A percentile compares a stretch with the other conserved stretches of the same genome.
Conservation (phyloP, 2,888 invertebrate species). For the Oscheius sp. region DNA sequence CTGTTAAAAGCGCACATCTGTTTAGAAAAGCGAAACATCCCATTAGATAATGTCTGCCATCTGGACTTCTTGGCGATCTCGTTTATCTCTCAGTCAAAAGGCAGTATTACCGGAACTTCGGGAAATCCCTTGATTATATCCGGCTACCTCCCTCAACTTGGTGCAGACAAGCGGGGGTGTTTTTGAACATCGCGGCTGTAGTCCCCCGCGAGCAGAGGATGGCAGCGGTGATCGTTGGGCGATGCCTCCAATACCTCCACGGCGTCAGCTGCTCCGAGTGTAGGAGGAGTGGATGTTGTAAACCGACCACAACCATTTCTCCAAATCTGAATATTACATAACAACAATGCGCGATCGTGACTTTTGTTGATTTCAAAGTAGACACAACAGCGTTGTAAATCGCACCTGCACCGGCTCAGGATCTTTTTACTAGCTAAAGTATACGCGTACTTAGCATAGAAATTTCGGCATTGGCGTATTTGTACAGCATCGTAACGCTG, state of each 20-base stretch:
- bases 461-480: too few relatives aligned
- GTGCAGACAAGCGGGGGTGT: constrained; percentile 25
- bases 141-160: not conserved
- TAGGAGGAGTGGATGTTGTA: constrained; percentile 35
- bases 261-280: constrained; percentile 33
- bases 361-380: too few relatives aligned
- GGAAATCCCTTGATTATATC: too few relatives aligned
- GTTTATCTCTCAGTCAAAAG: constrained; percentile 18
- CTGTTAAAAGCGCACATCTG: constrained; percentile 21
- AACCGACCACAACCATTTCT: constrained; percentile 36
- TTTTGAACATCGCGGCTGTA: constrained; percentile 26
- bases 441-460: too few relatives aligned
- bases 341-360: not conserved
- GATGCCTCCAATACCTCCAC: constrained; percentile 30
- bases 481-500: too few relatives aligned
- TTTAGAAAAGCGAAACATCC: constrained; percentile 25
- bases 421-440: too few relatives aligned
- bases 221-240: constrained; percentile 34
- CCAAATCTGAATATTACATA: constrained; percentile 24
- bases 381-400: too few relatives aligned
- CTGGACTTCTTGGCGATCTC: constrained; percentile 6
- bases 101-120: not conserved
- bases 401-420: too few relatives aligned
- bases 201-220: constrained; percentile 10
- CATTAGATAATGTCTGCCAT: constrained; percentile 23